These are phyloP conservation scores for Drosophila watanabei DNA, from an alignment of 1,140 invertebrate species.

Conservation along the genomic window DNA sequence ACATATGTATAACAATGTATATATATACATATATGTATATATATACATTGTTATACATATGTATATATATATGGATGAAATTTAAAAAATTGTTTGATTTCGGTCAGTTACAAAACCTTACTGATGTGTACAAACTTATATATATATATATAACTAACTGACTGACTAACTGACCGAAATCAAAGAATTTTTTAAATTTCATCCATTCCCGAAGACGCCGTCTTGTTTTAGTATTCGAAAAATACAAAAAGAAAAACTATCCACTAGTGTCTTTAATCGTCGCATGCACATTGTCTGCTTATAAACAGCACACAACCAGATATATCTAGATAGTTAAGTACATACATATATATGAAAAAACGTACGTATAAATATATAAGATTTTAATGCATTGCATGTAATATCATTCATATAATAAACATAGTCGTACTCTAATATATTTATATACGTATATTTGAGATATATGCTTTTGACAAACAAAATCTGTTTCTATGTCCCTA, in stretches of 20 bases:
- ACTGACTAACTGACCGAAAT: too few relatives aligned
- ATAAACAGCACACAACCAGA: constrained; percentile 4
- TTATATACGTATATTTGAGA: not conserved
- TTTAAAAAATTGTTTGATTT: too few relatives aligned
- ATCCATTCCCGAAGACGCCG: too few relatives aligned
- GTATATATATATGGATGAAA: too few relatives aligned
- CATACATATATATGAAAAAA: constrained; percentile 10
- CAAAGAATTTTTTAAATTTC: too few relatives aligned
- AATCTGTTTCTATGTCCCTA: not conserved
- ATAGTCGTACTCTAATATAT: not conserved
- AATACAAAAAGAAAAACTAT: not conserved
- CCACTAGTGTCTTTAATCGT: not conserved
- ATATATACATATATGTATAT: too few relatives aligned
- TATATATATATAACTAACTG: too few relatives aligned
- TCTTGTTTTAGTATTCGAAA: not conserved
- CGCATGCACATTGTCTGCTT: not conserved
- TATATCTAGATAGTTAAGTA: constrained; percentile 13
- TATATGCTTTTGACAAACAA: not conserved
- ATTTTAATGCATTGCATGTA: not conserved
- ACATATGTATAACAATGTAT: too few relatives aligned
- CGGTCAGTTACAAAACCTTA: too few relatives aligned
- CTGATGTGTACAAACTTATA: too few relatives aligned
- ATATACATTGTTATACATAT: too few relatives aligned
- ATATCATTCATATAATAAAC: not conserved
- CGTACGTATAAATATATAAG: constrained; percentile 4